phyloP scores from a whole-genome alignment of 1,140 invertebrate species.

The Delia radicum region DNA sequence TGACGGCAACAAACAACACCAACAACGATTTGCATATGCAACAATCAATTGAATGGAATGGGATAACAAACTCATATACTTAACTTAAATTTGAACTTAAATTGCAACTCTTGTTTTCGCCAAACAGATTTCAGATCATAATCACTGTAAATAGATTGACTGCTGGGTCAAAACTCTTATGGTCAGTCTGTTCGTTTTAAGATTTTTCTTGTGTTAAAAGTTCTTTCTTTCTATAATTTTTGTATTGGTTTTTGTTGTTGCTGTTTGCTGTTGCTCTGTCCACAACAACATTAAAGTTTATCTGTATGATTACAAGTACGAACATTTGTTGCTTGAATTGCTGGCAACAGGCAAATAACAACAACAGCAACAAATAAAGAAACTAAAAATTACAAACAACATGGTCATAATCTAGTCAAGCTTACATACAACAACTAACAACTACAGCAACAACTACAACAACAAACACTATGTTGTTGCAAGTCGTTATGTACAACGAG shows the following conservation, averaged over 20 bases:
- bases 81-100: background rate
- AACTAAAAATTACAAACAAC: background rate
- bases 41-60: background rate
- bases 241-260: background rate
- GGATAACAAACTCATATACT: background rate
- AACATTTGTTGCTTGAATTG: background rate
- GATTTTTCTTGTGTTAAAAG: background rate
- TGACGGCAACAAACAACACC: background rate
- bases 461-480: background rate
- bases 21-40: background rate
- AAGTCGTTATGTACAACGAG: conserved; percentile 1
- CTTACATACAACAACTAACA: background rate
- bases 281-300: background rate
- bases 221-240: background rate
- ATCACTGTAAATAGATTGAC: conserved; percentile 4
- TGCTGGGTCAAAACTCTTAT: background rate
- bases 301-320: background rate
- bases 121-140: background rate
- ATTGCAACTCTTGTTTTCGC: background rate
- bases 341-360: too few species aligned
- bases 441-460: background rate
- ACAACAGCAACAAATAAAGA: background rate
- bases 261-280: background rate
- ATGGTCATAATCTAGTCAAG: conserved; percentile 4
- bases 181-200: background rate